phyloP scores from a whole-genome alignment of 2,113 vertebrate genomes.

The Microtus pennsylvanicus region DNA sequence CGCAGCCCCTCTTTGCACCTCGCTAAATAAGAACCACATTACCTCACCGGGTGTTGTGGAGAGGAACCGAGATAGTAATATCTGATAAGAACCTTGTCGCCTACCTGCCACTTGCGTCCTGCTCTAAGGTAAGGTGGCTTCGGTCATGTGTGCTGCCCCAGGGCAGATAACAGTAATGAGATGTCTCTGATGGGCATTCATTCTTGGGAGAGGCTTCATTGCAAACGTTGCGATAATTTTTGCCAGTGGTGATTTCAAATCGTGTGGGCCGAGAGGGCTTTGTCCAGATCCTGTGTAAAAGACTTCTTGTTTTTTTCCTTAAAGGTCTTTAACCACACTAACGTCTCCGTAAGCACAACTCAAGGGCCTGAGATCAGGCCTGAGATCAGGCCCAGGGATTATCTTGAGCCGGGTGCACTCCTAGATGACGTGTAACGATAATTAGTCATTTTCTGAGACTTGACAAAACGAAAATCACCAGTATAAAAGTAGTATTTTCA shows the following conservation, averaged over 20 bases:
- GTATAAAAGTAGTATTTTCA: slow-evolving; percentile 26
- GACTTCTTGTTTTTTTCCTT: not conserved
- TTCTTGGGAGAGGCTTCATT: not conserved
- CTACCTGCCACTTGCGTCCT: not conserved
- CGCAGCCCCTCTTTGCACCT: not conserved
- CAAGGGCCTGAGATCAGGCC: not conserved
- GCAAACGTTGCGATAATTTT: slow-evolving; percentile 2
- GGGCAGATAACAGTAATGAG: not conserved
- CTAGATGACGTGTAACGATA: not conserved
- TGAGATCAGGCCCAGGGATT: not conserved
- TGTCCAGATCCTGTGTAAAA: not conserved
- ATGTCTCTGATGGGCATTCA: not conserved
- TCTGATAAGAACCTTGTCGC: not conserved
- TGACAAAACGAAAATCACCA: slow-evolving; percentile 1
- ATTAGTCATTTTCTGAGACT: not conserved
- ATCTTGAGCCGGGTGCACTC: not conserved
- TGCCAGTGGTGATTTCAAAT: not conserved
- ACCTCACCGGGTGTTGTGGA: not conserved
- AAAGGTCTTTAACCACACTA: not conserved
- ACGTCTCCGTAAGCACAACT: not conserved
- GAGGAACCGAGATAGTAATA: not conserved
- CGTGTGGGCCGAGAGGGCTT: not conserved
- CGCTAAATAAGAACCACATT: slow-evolving; percentile 29
- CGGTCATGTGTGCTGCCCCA: not conserved
- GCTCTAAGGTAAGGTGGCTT: not conserved